Base-by-base conservation (phyloP, 2,888 invertebrate species). In the Mimumesa dahlbomi region DNA sequence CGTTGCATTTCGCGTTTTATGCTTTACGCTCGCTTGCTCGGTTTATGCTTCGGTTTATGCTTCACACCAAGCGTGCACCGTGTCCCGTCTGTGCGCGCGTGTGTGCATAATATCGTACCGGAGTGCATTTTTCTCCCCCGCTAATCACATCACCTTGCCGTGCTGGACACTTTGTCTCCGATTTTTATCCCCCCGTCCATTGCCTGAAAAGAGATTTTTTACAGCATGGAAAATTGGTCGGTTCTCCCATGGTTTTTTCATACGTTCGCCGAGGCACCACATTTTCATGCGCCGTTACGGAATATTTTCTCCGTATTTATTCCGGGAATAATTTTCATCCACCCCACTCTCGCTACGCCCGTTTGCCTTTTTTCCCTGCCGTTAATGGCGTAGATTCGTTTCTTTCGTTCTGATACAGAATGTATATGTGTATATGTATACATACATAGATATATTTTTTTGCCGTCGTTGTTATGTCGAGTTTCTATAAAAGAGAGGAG, bases 21-120 rank as follows among this genome's bases (percentile, higher is more conserved):
- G 86, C 81, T 86, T 84, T 83, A 85, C 85, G 82, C 81, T 74
- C 79, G 75, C 75, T 75, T 69, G 79, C 75, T 71, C 81, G 83
- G 84, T 88, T 88, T 88, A 88, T 87, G 85, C 81, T 75, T 82
- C 83, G 84, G 85, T 89, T 89, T 89, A 89, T 88, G 88, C 81
- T 87, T 87, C 86, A 84, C 87, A 87, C 87, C 86, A 84, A 85
- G 81, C 84, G 88, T 75, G 88, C 85, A 73, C 84, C 70, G 71
- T 73, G 65, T 58, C 58, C 71, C 73, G 72, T 78, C 66, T 69
- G 78, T 11, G 54, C 68, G 75, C 77, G 72, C 81, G 69, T 54
- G 78, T 79, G 77, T 67, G 82, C 83, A 81, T 82, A 82, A 84
- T 82, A 76, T 71, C 62, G 56, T 25, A n/a, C 57, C 67, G 62